Base-by-base conservation (phyloP, 2,797 vertebrate genomes). In the Megaceryle alcyon region DNA sequence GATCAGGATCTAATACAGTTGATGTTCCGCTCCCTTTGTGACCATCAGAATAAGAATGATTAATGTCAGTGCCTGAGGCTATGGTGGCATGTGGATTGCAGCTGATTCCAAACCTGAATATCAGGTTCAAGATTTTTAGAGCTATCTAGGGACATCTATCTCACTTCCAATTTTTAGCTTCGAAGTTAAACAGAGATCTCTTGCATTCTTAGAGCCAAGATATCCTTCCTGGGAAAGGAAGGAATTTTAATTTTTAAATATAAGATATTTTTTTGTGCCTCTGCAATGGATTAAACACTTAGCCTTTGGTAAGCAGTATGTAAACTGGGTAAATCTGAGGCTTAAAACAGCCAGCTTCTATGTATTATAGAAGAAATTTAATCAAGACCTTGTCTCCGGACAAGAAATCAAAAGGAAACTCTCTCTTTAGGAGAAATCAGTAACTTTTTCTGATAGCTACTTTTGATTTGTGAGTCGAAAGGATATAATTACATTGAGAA, bases 381-480 rank as follows among this genome's bases (percentile, higher is more conserved):
- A 95, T 79, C 14, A 94, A 92, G 56, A 73, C 57, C 37, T 68
- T 93, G 63, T 92, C 92, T 96, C 75, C 92, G 83, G 76, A 90
- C 41, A 90, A 93, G 75, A 94, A 92, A 63, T 78, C 77, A 60
- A 72, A 97, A 72, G 37, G 59, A 64, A 85, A 17, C 6, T 82
- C 72, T 78, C 48, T 95, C 66, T 97, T 95, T 91, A 88, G 78
- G 63, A 94, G 72, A 95, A 97, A 97, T 94, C 82, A 96, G 33
- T 82, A 59, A 85, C 60, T 96, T 95, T 90, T 90, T 25, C 28
- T 90, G 90, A 84, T 94, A 95, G 82, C 46, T 73, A 46, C 22
- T 90, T 96, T 85, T 80, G 66, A 90, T 97, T 97, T 96, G 88
- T 95, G 81, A 96, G 35, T 61, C 82, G 57, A 94, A 96, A 97